Evolutionary conservation across 2,888 invertebrate genomes (phyloP).

Genomic region (Aethes cnicana): DNA sequence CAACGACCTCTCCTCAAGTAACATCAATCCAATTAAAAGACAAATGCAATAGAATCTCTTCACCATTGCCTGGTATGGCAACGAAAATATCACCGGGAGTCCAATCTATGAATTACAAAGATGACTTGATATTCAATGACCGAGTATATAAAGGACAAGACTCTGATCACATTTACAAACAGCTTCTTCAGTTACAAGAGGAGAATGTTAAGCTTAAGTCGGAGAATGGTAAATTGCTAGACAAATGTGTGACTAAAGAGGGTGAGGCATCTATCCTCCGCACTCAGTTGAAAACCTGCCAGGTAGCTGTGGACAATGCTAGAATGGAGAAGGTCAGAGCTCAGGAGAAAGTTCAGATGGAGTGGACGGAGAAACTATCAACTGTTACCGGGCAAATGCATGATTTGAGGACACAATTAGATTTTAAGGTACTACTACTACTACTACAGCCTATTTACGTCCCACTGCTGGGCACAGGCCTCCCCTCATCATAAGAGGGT

Average conservation of each 20-base stretch:
- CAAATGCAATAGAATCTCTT: slow-evolving; percentile 64
- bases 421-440: slow-evolving; percentile 84
- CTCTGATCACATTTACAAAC: slow-evolving; percentile 56
- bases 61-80: slow-evolving; percentile 66
- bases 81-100: slow-evolving; percentile 43
- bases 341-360: slow-evolving; percentile 72
- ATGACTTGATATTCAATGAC: slow-evolving; percentile 61
- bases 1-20: slow-evolving; percentile 41
- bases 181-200: slow-evolving; percentile 62
- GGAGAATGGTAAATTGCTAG: slow-evolving; percentile 69
- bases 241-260: slow-evolving; percentile 80
- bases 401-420: slow-evolving; percentile 76
- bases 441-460: no score
- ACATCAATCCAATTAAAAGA: slow-evolving; percentile 61
- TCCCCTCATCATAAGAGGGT: no score
- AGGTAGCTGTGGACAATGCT: slow-evolving; percentile 67
- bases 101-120: slow-evolving; percentile 44
- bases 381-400: slow-evolving; percentile 64
- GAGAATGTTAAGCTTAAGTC: slow-evolving; percentile 69
- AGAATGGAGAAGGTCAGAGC: slow-evolving; percentile 67
- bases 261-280: slow-evolving; percentile 82
- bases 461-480: no score
- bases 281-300: slow-evolving; percentile 75
- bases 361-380: slow-evolving; percentile 75
- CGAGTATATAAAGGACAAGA: slow-evolving; percentile 60